Evolutionary conservation across 2,888 invertebrate genomes (phyloP).

Genomic region (Hirtodrosophila trivittata): DNA sequence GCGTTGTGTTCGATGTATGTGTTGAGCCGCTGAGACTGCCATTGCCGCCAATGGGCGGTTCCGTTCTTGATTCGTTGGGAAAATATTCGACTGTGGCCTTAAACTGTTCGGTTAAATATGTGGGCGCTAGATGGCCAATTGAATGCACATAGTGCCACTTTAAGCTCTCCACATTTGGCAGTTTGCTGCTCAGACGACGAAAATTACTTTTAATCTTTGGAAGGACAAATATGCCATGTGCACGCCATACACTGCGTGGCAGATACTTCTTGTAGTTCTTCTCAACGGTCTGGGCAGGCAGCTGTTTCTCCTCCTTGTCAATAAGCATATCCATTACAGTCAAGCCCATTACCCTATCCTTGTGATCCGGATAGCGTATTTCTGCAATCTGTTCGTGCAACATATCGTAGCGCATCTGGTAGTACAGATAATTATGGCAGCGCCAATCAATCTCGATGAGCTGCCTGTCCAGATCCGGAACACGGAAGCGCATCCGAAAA

Average conservation of each 20-base stretch:
- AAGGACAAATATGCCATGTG: slow-evolving; percentile 90
- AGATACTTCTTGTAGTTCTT: slow-evolving; percentile 93
- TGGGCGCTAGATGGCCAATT: slow-evolving; percentile 91
- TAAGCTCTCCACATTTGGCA: slow-evolving; percentile 86
- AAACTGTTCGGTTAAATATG: slow-evolving; percentile 89
- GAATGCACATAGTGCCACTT: slow-evolving; percentile 93
- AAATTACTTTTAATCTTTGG: slow-evolving; percentile 89
- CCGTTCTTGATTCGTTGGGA: slow-evolving; percentile 86
- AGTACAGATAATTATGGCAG: slow-evolving; percentile 93
- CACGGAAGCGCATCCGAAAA: slow-evolving; percentile 92
- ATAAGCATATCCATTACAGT: slow-evolving; percentile 95
- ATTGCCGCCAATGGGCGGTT: slow-evolving; percentile 75
- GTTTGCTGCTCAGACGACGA: slow-evolving; percentile 85
- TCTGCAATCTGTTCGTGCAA: slow-evolving; percentile 91
- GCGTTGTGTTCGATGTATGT: slow-evolving; percentile 76
- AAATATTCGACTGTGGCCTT: slow-evolving; percentile 84
- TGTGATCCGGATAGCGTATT: slow-evolving; percentile 90
- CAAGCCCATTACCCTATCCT: slow-evolving; percentile 91
- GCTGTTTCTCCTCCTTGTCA: slow-evolving; percentile 90
- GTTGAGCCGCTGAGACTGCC: slow-evolving; percentile 29
- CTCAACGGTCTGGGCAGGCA: slow-evolving; percentile 88
- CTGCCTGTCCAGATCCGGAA: slow-evolving; percentile 82
- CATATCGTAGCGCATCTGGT: slow-evolving; percentile 93
- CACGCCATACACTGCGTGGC: slow-evolving; percentile 90
- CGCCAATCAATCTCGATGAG: slow-evolving; percentile 86